Evolutionary conservation across 2,113 vertebrate species (phyloP).

Genomic region (Chloroceryle aenea): DNA sequence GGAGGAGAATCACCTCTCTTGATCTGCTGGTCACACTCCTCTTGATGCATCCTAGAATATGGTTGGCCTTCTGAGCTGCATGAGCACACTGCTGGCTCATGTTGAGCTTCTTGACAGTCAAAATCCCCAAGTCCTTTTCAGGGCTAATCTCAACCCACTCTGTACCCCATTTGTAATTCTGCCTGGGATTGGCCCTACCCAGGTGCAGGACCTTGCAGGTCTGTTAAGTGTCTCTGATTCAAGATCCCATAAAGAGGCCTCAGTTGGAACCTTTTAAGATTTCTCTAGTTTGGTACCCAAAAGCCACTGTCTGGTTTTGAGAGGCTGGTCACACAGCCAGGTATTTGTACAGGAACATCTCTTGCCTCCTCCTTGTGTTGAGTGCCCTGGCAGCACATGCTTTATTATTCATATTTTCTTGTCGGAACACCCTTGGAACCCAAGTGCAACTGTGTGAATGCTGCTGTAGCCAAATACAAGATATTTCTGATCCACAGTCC

Average conservation of each 20-base stretch:
- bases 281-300: not conserved
- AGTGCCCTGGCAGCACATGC: not conserved
- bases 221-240: not conserved
- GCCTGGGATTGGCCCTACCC: too few relatives aligned
- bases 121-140: too few relatives aligned
- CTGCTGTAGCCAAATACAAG: not conserved
- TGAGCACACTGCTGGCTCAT: too few relatives aligned
- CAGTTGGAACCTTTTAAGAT: not conserved
- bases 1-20: too few relatives aligned
- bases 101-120: too few relatives aligned
- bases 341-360: not conserved
- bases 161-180: too few relatives aligned
- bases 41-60: too few relatives aligned
- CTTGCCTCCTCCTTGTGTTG: not conserved
- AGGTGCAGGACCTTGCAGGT: too few relatives aligned
- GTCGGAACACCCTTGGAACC: not conserved
- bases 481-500: not conserved
- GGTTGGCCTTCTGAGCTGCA: too few relatives aligned
- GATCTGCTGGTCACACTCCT: too few relatives aligned
- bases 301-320: not conserved
- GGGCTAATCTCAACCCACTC: too few relatives aligned
- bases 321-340: not conserved
- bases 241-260: not conserved
- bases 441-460: rapidly evolving
- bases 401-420: not conserved